Evolutionary conservation across 2,888 invertebrate genomes (phyloP).

Genomic region (Branchipolynoe longqiensis): DNA sequence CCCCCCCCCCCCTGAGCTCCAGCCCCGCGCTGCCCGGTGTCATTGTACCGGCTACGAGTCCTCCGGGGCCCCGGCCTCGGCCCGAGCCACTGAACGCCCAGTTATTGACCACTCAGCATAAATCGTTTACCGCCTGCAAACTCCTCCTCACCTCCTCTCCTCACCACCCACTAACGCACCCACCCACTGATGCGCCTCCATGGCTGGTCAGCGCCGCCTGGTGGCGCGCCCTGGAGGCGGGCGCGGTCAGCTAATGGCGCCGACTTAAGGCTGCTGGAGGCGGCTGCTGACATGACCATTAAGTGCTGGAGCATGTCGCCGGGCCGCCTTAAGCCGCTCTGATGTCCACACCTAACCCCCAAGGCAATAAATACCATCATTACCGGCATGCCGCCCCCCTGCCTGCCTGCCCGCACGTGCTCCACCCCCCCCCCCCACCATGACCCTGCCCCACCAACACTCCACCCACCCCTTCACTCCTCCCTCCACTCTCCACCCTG

Average conservation of each 20-base stretch:
- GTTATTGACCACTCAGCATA: constrained; percentile 47
- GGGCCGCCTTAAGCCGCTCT: constrained; percentile 42
- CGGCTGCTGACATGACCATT: constrained; percentile 48
- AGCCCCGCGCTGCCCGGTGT: background rate
- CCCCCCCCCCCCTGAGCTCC: too few relatives aligned
- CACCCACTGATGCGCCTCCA: too few relatives aligned
- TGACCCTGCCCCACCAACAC: too few relatives aligned
- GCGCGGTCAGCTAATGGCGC: too few relatives aligned
- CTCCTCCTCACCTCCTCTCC: background rate
- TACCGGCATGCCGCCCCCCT: constrained; percentile 34
- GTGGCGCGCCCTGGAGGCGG: background rate
- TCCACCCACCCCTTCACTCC: too few relatives aligned
- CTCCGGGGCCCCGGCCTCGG: constrained; percentile 12
- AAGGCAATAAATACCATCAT: constrained; percentile 52
- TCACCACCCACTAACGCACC: too few relatives aligned
- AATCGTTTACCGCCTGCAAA: constrained; percentile 24
- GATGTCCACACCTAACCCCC: constrained; percentile 47
- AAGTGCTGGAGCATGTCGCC: constrained; percentile 51
- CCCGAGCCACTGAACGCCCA: background rate
- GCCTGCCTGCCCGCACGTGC: background rate
- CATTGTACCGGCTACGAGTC: constrained; percentile 33
- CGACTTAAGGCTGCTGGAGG: constrained; percentile 51
- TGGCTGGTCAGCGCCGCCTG: background rate
- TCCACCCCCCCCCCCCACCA: too few relatives aligned
- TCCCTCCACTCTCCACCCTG: too few relatives aligned